Evolutionary conservation across 2,888 invertebrate species (phyloP).

Genomic region (Drosophila silvestris): DNA sequence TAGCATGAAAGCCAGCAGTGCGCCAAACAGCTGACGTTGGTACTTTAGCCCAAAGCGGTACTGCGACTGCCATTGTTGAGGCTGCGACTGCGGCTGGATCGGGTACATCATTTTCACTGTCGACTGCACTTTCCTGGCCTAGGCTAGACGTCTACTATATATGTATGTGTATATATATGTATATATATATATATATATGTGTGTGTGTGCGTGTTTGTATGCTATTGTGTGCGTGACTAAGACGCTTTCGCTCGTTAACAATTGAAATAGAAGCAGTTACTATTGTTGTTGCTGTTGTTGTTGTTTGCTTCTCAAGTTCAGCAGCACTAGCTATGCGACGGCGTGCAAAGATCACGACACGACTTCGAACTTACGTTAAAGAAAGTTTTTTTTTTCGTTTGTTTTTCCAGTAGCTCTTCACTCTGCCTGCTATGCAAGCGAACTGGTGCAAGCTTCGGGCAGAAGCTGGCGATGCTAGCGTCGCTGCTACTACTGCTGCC

Average conservation of each 20-base stretch:
- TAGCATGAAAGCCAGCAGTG: constrained; percentile 62
- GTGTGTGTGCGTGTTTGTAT: constrained; percentile 26
- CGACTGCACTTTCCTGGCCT: constrained; percentile 75
- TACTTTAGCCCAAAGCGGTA: constrained; percentile 44
- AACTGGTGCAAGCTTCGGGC: constrained; percentile 56
- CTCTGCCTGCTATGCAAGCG: constrained; percentile 45
- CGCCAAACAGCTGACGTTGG: constrained; percentile 75
- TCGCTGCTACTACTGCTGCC: constrained; percentile 22
- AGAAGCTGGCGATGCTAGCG: constrained; percentile 23
- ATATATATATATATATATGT: background rate
- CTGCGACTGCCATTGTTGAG: constrained; percentile 19
- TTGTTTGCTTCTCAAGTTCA: constrained; percentile 60
- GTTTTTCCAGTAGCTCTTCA: constrained; percentile 41
- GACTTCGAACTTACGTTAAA: constrained; percentile 52
- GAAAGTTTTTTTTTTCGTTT: constrained; percentile 71
- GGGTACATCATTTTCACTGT: constrained; percentile 80
- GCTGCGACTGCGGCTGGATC: constrained; percentile 36
- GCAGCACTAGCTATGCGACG: constrained; percentile 62
- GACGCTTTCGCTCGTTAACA: constrained; percentile 84
- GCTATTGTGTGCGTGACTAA: constrained; percentile 63
- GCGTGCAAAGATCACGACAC: constrained; percentile 68
- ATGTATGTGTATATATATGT: background rate
- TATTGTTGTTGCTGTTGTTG: constrained; percentile 30
- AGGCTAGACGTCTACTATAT: constrained; percentile 40
- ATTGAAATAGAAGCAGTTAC: constrained; percentile 77